Conservation (phyloP, 2,113 vertebrate species). For the Syrmaticus mikado region DNA sequence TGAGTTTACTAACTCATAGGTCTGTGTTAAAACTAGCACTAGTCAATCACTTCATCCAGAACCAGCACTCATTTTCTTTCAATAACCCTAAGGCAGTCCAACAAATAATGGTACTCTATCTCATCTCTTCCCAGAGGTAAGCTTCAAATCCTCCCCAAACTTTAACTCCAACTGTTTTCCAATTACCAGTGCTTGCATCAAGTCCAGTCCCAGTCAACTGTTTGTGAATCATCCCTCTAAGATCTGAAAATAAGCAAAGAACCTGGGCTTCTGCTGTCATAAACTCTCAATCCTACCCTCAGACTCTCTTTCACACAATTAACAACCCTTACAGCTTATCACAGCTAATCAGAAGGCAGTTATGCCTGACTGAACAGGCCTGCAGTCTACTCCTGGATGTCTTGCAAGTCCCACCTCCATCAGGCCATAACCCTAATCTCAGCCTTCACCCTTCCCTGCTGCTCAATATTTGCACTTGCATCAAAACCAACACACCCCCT, state of each 20-base stretch:
- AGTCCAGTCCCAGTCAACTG: too few species aligned
- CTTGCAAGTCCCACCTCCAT: neutral
- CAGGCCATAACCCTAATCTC: neutral
- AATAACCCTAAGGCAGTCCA: neutral
- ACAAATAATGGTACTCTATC: neutral
- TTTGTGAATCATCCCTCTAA: neutral
- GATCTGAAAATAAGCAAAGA: neutral
- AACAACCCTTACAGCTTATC: neutral
- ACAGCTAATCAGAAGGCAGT: neutral
- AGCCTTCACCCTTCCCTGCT: neutral
- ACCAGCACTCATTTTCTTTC: neutral
- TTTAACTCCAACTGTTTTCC: neutral
- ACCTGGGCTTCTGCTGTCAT: neutral
- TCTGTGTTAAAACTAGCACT: accelerated
- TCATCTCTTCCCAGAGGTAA: neutral
- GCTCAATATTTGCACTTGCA: neutral
- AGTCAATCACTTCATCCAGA: neutral
- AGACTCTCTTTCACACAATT: neutral
- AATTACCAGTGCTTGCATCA: neutral
- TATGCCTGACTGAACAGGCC: neutral
- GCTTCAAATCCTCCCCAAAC: neutral
- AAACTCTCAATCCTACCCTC: neutral
- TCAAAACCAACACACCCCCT: accelerated
- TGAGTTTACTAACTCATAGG: neutral
- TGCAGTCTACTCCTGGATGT: neutral